Conservation (phyloP, 2,888 invertebrate genomes). For the Pecten maximus region DNA sequence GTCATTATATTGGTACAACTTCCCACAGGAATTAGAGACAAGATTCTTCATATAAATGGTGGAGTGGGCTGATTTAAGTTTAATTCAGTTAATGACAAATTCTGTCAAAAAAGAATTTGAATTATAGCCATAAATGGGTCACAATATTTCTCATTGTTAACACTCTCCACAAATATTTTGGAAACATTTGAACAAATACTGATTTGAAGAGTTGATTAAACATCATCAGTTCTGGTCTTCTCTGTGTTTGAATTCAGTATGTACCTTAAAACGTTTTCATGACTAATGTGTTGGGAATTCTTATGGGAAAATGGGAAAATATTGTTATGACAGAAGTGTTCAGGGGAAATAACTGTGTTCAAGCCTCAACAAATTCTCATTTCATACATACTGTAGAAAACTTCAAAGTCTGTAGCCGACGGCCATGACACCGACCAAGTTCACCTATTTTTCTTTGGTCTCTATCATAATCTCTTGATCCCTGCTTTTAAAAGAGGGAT, state of each 20-base stretch:
- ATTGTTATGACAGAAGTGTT: slow-evolving; percentile 14
- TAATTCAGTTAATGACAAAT: no score
- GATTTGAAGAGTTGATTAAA: no score
- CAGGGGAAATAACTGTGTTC: slow-evolving; percentile 35
- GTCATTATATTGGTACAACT: no score
- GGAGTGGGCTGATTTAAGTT: no score
- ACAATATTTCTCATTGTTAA: no score
- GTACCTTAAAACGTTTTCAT: neutral
- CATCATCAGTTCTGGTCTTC: no score
- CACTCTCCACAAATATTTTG: no score
- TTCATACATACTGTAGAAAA: slow-evolving; percentile 15
- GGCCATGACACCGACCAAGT: neutral
- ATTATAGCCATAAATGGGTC: no score
- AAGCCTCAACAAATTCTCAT: slow-evolving; percentile 30
- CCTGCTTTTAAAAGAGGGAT: neutral
- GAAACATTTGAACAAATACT: no score
- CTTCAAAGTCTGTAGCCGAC: neutral
- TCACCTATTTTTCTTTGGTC: neutral
- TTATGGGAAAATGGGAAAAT: neutral
- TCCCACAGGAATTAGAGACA: neutral
- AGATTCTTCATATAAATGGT: no score
- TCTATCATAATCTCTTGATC: neutral
- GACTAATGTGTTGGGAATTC: neutral
- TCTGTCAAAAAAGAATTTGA: no score
- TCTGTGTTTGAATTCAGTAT: neutral